Evolutionary conservation across 2,113 vertebrate species (phyloP).

Genomic region (Triplophysa rosa): DNA sequence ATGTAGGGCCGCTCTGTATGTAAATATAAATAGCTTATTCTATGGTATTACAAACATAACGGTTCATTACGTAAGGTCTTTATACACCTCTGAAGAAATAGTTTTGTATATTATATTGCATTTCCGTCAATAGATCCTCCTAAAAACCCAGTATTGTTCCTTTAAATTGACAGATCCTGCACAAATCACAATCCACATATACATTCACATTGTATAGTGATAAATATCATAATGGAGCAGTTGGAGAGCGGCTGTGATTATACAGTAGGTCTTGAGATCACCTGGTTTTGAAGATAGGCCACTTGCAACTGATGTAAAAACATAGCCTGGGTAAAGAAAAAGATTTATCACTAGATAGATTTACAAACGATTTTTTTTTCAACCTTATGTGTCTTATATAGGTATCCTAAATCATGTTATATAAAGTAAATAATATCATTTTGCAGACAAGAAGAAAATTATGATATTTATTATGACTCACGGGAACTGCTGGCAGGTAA

Average conservation of each 20-base stretch:
- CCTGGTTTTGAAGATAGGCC: slow-evolving; percentile 87
- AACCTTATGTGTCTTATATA: not conserved
- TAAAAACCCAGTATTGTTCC: too few relatives aligned
- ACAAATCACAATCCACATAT: too few relatives aligned
- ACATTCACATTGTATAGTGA: too few relatives aligned
- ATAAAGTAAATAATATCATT: not conserved
- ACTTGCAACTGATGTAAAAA: slow-evolving; percentile 83
- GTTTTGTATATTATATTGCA: too few relatives aligned
- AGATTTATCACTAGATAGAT: too few relatives aligned
- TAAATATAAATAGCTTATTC: too few relatives aligned
- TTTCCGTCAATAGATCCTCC: too few relatives aligned
- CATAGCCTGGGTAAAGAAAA: slow-evolving; percentile 67
- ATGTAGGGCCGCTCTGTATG: too few relatives aligned
- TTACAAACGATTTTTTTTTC: too few relatives aligned
- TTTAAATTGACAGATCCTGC: not conserved
- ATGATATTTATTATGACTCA: slow-evolving; percentile 70
- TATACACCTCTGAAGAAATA: too few relatives aligned
- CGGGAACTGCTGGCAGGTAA: slow-evolving; percentile 87
- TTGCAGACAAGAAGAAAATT: not conserved
- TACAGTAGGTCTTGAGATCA: slow-evolving; percentile 46
- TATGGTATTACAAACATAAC: too few relatives aligned
- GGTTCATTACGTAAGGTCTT: too few relatives aligned
- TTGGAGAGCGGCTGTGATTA: not conserved
- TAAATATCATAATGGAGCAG: not conserved
- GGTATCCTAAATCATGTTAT: not conserved